Conservation (phyloP, 2,888 invertebrate genomes). For the Eretmocerus hayati region DNA sequence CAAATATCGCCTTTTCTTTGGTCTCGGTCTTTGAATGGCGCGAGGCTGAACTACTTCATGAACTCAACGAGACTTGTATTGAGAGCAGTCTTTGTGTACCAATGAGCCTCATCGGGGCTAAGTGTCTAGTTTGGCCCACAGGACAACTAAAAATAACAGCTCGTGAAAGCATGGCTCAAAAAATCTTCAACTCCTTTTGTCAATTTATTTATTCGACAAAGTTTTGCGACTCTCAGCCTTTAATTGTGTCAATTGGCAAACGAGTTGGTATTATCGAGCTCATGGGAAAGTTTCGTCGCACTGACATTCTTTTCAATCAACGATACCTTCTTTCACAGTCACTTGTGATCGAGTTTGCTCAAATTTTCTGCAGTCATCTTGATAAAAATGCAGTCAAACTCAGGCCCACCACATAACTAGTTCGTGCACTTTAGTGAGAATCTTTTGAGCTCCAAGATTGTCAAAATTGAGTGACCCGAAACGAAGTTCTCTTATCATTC, state of each 20-base stretch:
- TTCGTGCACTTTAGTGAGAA: too few relatives aligned
- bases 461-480: too few relatives aligned
- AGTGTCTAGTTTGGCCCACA: constrained; percentile 41
- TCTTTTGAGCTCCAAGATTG: too few relatives aligned
- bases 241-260: neutral
- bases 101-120: constrained; percentile 38
- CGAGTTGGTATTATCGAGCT: too few relatives aligned
- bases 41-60: constrained; percentile 35
- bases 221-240: constrained; percentile 8
- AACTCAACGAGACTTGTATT: neutral
- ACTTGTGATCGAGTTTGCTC: too few relatives aligned
- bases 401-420: too few relatives aligned
- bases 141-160: constrained; percentile 25
- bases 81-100: constrained; percentile 35
- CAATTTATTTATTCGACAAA: constrained; percentile 17
- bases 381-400: too few relatives aligned
- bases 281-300: too few relatives aligned
- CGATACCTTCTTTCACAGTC: too few relatives aligned
- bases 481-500: too few relatives aligned
- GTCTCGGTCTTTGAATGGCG: constrained; percentile 33
- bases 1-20: constrained; percentile 42
- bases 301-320: too few relatives aligned
- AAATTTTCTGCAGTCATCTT: too few relatives aligned
- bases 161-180: constrained; percentile 7
- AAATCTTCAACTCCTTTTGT: neutral